phyloP scores from a whole-genome alignment of 2,797 vertebrate genomes.

The Oreortyx pictus region DNA sequence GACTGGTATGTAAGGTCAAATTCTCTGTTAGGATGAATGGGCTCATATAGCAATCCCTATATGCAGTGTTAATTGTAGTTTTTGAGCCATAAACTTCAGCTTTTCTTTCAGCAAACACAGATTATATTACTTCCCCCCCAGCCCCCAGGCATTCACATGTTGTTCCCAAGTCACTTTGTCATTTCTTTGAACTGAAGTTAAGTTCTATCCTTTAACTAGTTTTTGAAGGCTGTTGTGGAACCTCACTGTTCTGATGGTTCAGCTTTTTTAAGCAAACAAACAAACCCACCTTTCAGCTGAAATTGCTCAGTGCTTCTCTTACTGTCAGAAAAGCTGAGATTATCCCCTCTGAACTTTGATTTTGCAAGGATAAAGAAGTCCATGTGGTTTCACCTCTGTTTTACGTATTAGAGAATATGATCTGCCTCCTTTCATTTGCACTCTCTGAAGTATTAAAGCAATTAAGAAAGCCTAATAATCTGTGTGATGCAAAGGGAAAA shows the following conservation, averaged over 20 bases:
- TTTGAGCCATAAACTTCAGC: not conserved
- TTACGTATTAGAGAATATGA: not conserved
- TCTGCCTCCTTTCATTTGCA: not conserved
- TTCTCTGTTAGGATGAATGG: not conserved
- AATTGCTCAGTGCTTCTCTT: not conserved
- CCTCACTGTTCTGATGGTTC: not conserved
- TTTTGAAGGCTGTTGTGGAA: not conserved
- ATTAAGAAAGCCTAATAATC: not conserved
- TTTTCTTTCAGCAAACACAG: not conserved
- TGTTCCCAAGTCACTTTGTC: not conserved
- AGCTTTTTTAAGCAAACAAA: not conserved
- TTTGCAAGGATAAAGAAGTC: not conserved
- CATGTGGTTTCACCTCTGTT: not conserved
- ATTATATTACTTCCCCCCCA: not conserved
- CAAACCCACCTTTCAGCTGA: not conserved
- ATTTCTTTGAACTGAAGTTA: not conserved
- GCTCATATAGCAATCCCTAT: not conserved
- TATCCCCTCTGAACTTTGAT: not conserved
- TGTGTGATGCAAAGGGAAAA: not conserved
- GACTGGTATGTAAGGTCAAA: not conserved
- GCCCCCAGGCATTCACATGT: accelerated
- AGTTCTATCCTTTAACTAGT: not conserved
- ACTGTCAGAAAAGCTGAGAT: not conserved
- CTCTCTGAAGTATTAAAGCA: not conserved
- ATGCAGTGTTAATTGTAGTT: not conserved